Conservation (phyloP, 1,140 invertebrate species). For the Philopotamus ludificatus region DNA sequence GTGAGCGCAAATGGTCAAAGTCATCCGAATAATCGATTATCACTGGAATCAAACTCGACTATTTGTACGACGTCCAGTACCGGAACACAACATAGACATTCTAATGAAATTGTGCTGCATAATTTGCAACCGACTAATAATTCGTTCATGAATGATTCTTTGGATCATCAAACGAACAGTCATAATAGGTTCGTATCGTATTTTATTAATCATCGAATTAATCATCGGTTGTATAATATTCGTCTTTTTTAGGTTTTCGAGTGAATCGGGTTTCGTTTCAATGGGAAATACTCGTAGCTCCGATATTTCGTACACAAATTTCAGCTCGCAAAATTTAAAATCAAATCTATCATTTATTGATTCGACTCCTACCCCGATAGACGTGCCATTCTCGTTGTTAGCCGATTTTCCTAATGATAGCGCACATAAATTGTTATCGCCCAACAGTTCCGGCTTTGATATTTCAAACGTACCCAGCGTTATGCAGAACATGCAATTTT, state of each 20-base stretch:
- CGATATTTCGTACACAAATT: too few species aligned
- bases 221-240: constrained; percentile 3
- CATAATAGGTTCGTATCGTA: constrained; percentile 49
- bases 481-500: constrained; percentile 36
- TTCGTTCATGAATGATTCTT: constrained; percentile 5
- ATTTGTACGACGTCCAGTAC: constrained; percentile 21
- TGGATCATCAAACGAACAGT: constrained; percentile 40
- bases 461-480: constrained; percentile 27
- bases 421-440: constrained; percentile 20
- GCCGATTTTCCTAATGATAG: constrained; percentile 18
- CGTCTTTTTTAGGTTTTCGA: constrained; percentile 50
- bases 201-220: not conserved
- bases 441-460: constrained; percentile 10
- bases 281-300: constrained; percentile 57
- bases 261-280: constrained; percentile 72
- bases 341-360: constrained; percentile 35
- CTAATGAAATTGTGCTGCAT: constrained; percentile 18
- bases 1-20: not conserved
- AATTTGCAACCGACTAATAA: constrained; percentile 11
- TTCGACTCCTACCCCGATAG: constrained; percentile 35
- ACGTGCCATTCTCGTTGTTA: constrained; percentile 26
- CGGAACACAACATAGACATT: constrained; percentile 15
- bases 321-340: constrained; percentile 27
- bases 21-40: constrained; percentile 28
- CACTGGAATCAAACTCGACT: constrained; percentile 36